phyloP scores from a whole-genome alignment of 1,140 invertebrate species.

The Drosophila teissieri region DNA sequence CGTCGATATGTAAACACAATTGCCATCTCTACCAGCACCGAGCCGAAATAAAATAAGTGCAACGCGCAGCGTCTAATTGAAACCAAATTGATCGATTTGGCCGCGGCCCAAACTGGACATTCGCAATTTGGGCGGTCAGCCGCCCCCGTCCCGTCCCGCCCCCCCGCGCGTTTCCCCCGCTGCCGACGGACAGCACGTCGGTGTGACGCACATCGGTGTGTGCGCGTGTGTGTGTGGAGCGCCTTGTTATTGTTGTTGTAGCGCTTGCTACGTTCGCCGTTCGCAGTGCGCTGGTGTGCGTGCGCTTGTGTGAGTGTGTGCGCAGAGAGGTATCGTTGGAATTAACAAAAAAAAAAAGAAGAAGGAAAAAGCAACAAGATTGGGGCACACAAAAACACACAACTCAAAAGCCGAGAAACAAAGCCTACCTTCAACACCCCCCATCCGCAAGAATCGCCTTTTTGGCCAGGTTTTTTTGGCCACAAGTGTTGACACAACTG shows the following conservation, averaged over 20 bases:
- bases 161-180: slow-evolving; percentile 21
- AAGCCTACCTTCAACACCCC: not conserved
- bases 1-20: slow-evolving; percentile 11
- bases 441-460: not conserved
- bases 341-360: slow-evolving; percentile 39
- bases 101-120: slow-evolving; percentile 39
- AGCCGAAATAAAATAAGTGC: slow-evolving; percentile 38
- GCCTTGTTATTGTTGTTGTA: slow-evolving; percentile 54
- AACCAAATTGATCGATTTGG: slow-evolving; percentile 42
- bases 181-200: slow-evolving; percentile 13
- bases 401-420: not conserved
- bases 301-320: slow-evolving; percentile 31
- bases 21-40: slow-evolving; percentile 17
- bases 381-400: not conserved
- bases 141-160: slow-evolving; percentile 28
- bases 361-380: slow-evolving; percentile 14
- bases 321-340: slow-evolving; percentile 49
- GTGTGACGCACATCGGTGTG: slow-evolving; percentile 47
- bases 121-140: slow-evolving; percentile 42
- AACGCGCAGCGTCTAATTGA: slow-evolving; percentile 47
- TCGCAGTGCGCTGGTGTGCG: slow-evolving; percentile 24
- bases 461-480: not conserved
- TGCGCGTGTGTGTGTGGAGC: slow-evolving; percentile 1
- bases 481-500: not conserved
- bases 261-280: slow-evolving; percentile 45